Percentiles rank a stretch among this genome's conserved stretches.
phyloP scores from a whole-genome alignment of 1,140 invertebrate genomes.

The Cherax quadricarinatus region DNA sequence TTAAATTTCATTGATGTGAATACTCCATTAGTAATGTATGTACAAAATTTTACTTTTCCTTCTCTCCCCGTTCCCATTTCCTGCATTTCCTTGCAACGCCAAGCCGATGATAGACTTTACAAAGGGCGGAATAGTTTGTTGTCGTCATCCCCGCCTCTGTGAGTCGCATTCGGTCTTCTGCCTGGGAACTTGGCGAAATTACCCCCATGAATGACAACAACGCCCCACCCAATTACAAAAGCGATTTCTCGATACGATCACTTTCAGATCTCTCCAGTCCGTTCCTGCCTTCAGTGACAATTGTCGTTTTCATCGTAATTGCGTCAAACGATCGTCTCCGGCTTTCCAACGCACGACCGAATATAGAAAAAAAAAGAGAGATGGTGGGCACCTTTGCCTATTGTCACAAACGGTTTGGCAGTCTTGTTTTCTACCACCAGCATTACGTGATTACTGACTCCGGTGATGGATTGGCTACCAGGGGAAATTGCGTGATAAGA shows the following conservation, averaged over 20 bases:
- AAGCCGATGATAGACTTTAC: no score
- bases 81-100: no score
- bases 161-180: not conserved
- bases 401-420: not conserved
- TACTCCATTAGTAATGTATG: no score
- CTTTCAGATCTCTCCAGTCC: not conserved
- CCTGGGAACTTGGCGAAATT: not conserved
- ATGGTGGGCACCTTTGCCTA: not conserved
- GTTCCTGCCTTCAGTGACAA: not conserved
- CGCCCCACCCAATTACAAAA: conserved; percentile 1
- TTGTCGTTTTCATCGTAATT: conserved; percentile 31
- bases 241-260: not conserved
- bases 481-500: not conserved
- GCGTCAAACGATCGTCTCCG: conserved; percentile 25
- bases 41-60: no score
- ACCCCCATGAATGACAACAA: not conserved
- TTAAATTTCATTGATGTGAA: no score
- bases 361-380: conserved; percentile 7
- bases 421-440: not conserved
- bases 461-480: not conserved
- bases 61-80: no score
- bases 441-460: not conserved
- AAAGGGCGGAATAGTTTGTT: conserved; percentile 6
- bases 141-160: conserved; percentile 7
- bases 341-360: not conserved